Percentiles rank a stretch among this genome's conserved stretches.
Evolutionary conservation across 2,888 invertebrate species (phyloP).

Genomic region (Eupelmus urozonus): DNA sequence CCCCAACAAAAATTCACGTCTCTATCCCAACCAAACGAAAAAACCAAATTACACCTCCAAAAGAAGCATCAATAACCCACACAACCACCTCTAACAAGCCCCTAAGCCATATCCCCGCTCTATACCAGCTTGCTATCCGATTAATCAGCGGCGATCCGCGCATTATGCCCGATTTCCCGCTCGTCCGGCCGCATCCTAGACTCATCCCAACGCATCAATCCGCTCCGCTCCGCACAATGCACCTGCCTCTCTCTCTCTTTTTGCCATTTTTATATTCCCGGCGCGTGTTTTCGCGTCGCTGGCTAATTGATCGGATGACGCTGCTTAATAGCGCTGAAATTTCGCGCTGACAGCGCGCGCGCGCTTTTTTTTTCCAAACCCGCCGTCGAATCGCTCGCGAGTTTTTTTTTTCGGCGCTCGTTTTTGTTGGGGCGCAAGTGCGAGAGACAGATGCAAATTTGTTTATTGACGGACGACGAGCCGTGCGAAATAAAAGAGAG

Average conservation of each 20-base stretch:
- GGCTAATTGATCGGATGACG: conserved; percentile 59
- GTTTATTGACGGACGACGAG: conserved; percentile 23
- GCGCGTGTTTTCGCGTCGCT: conserved; percentile 17
- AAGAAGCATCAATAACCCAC: too few species aligned
- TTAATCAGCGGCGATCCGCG: conserved; percentile 20
- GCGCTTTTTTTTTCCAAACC: neutral
- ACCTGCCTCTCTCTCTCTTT: conserved; percentile 6
- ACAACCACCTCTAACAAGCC: too few species aligned
- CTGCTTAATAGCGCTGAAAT: conserved; percentile 50
- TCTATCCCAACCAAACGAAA: too few species aligned
- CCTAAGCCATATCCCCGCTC: too few species aligned
- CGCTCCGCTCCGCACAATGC: neutral
- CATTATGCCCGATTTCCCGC: conserved; percentile 41
- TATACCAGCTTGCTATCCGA: too few species aligned
- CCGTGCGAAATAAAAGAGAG: too few species aligned
- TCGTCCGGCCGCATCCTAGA: neutral
- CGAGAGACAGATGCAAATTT: conserved; percentile 46
- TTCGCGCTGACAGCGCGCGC: conserved; percentile 16
- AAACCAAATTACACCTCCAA: too few species aligned
- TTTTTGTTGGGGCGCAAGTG: conserved; percentile 1
- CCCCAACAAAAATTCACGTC: too few species aligned
- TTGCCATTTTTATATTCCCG: too few species aligned
- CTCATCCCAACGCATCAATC: neutral
- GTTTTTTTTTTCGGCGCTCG: neutral
- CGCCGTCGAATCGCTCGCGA: too few species aligned